Evolutionary conservation across 1,140 invertebrate species (phyloP).

Genomic region (Amyelois transitella): DNA sequence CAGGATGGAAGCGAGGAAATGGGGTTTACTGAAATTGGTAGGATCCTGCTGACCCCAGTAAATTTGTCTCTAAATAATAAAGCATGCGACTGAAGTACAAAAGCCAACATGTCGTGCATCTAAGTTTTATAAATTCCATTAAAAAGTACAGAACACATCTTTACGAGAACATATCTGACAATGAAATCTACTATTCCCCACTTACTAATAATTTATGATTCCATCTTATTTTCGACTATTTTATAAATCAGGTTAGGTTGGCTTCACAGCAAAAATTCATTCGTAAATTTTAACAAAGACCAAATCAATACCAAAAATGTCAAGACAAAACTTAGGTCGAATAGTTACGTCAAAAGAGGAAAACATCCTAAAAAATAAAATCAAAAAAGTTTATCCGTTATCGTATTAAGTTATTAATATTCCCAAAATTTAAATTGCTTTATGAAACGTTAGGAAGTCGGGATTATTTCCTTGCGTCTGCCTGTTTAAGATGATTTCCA

Average conservation of each 20-base stretch:
- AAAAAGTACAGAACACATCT: no score
- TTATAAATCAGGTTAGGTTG: no score
- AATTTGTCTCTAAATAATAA: neutral
- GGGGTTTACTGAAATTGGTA: slow-evolving; percentile 8
- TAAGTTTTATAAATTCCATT: no score
- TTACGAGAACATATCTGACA: no score
- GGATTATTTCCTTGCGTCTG: slow-evolving; percentile 19
- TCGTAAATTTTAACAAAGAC: no score
- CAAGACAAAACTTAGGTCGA: no score
- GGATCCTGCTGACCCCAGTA: neutral
- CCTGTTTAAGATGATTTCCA: slow-evolving; percentile 4
- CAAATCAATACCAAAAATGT: no score
- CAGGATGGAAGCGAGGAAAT: slow-evolving; percentile 12
- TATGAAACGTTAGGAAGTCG: slow-evolving; percentile 17
- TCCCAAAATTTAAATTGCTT: slow-evolving; percentile 16
- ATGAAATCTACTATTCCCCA: no score
- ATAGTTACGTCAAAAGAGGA: neutral
- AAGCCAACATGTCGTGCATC: neutral
- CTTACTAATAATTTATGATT: no score
- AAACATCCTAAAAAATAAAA: neutral
- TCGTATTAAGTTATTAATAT: slow-evolving; percentile 18
- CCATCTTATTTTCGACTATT: no score
- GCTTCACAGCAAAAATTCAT: no score
- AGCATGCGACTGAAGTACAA: neutral
- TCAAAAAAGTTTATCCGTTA: slow-evolving; percentile 18